Conservation (phyloP, 2,113 vertebrate genomes). For the Cyphomyrus plagiostoma region DNA sequence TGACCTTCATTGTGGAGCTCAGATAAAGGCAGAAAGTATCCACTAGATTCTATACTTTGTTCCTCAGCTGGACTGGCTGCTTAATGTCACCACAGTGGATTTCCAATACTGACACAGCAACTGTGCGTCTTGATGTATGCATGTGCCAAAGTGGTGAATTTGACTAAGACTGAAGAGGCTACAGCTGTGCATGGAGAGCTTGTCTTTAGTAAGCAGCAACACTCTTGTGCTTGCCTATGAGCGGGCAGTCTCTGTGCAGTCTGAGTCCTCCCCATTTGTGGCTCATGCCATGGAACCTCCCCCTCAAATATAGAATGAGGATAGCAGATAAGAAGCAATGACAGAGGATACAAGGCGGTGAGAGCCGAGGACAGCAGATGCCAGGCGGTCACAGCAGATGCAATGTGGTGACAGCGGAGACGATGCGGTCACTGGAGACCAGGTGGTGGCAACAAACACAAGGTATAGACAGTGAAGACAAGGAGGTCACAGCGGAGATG, state of each 20-base stretch:
- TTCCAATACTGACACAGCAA: not conserved
- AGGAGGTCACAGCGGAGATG: not conserved
- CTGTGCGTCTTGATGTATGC: not conserved
- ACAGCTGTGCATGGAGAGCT: not conserved
- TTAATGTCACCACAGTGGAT: not conserved
- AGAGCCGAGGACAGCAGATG: not conserved
- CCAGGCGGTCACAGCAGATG: not conserved
- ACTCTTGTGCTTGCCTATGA: not conserved
- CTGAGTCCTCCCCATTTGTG: not conserved
- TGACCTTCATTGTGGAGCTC: not conserved
- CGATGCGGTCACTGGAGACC: not conserved
- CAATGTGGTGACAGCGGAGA: not conserved
- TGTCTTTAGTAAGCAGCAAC: not conserved
- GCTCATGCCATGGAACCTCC: not conserved
- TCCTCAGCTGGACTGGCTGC: not conserved
- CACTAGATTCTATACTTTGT: not conserved
- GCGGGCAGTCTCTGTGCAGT: not conserved
- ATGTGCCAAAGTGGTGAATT: not conserved
- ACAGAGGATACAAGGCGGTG: not conserved
- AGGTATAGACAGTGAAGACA: not conserved
- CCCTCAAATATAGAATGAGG: not conserved
- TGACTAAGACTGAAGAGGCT: not conserved
- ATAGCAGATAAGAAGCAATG: not conserved
- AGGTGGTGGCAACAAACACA: not conserved
- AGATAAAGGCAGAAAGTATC: not conserved